Conservation (phyloP, 2,888 invertebrate species). For the Trissoscelio sp. region DNA sequence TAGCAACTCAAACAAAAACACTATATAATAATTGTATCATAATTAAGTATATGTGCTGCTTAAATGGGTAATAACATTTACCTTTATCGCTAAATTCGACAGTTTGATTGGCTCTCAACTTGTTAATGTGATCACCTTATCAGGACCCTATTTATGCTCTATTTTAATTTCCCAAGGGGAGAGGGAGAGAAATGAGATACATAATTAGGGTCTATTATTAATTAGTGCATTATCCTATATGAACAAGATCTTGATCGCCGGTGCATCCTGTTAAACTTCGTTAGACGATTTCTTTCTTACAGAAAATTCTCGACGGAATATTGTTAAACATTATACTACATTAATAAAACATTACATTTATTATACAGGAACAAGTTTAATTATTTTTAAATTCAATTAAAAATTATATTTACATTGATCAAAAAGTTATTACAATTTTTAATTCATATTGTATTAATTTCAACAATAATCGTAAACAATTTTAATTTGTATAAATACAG, state of each 20-base stretch:
- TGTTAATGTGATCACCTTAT: background rate
- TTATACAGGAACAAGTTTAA: background rate
- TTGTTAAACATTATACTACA: conserved; percentile 33
- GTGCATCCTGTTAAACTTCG: conserved; percentile 62
- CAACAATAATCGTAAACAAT: too few relatives aligned
- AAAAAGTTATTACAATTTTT: too few relatives aligned
- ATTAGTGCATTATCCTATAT: conserved; percentile 80
- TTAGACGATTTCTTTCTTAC: conserved; percentile 32
- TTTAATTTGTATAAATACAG: too few relatives aligned
- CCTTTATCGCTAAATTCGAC: too few relatives aligned
- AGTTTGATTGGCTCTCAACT: too few relatives aligned
- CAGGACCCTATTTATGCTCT: conserved; percentile 3
- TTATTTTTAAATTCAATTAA: conserved; percentile 15
- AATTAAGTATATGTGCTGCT: too few relatives aligned
- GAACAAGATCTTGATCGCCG: conserved; percentile 77
- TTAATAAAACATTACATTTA: conserved; percentile 34
- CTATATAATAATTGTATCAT: too few relatives aligned
- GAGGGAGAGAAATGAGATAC: conserved; percentile 47
- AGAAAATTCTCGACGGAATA: conserved; percentile 24
- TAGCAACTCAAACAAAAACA: too few relatives aligned
- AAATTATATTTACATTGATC: background rate
- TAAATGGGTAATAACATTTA: too few relatives aligned
- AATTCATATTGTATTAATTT: background rate
- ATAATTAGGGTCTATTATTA: conserved; percentile 80
- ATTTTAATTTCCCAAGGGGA: conserved; percentile 29